phyloP scores from a whole-genome alignment of 2,113 vertebrate species.

The Nasalis larvatus region DNA sequence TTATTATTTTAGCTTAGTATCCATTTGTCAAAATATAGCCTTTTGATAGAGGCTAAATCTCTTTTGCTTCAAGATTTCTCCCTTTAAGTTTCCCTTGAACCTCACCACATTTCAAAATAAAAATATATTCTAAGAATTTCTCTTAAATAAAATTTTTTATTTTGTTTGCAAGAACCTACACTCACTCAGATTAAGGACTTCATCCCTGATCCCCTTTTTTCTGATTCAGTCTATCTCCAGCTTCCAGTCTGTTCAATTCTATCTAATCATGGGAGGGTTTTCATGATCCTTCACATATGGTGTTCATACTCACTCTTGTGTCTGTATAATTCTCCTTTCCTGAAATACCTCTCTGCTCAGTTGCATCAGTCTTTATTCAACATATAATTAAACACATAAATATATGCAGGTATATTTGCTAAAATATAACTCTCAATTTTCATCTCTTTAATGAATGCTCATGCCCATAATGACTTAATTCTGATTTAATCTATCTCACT shows the following conservation, averaged over 20 bases:
- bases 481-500: background rate
- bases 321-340: background rate
- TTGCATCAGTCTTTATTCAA: background rate
- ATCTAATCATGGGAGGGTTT: background rate
- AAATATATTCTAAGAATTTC: background rate
- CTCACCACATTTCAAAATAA: background rate
- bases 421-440: background rate
- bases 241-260: background rate
- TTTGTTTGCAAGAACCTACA: background rate
- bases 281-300: rapidly evolving
- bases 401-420: background rate
- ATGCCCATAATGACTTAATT: background rate
- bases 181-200: background rate
- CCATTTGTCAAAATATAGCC: background rate
- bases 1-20: background rate
- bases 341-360: background rate
- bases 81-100: background rate
- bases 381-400: background rate
- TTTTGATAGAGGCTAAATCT: background rate
- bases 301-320: rapidly evolving
- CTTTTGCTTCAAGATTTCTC: background rate
- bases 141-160: background rate
- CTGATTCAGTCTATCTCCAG: background rate
- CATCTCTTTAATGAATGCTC: background rate
- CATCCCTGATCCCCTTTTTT: background rate